Base-by-base conservation (phyloP, 2,113 vertebrate genomes). In the Euleptes europaea region DNA sequence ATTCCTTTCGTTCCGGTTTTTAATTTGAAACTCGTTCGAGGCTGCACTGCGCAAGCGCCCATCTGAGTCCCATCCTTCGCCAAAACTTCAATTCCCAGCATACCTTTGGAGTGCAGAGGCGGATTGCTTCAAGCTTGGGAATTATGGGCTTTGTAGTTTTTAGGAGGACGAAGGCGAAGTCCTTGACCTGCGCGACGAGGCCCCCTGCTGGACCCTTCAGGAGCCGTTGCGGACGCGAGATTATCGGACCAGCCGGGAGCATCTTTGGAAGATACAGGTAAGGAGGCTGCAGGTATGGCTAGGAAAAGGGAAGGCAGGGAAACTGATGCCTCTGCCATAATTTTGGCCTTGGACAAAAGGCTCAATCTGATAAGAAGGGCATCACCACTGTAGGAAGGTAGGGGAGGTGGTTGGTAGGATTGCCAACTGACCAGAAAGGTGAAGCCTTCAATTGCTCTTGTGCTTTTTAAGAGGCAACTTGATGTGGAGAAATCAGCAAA, bases 191-290 rank as follows among this genome's bases (percentile, higher is more conserved):
- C 66, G 65, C 51, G 65, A 57, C 49, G 75, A 23, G 11, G 65
- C 83, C 83, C 76, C 66, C 83, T 85, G 35, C 23, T n/a, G 76
- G 83, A 33, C 6, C 2, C 11, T 7, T 21, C 23, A 12, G 60
- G 40, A 60, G 8, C 38, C 38, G 38, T 60, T 60, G 51, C 47
- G 14, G n/a, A 12, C 14, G 19, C 21, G 17, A 35, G 73, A 23
- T 67, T 76, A 17, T 44, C 65, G 3, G 42, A 51, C 33, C 14
- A 7, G 2, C 15, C 17, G 8, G 33, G 74, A 84, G 75, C 83
- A 84, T 84, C 83, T 7, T 31, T 57, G 28, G 49, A 54, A 75
- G 35, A 63, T 67, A 78, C 83, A 85, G 83, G 83, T 85, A 26
- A 85, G 74, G 49, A 21, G 35, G 65, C 73, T 42, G 11, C 75